Percentiles rank a stretch among this genome's conserved stretches.
Evolutionary conservation across 2,113 vertebrate genomes (phyloP).

Genomic region (Semnopithecus entellus): DNA sequence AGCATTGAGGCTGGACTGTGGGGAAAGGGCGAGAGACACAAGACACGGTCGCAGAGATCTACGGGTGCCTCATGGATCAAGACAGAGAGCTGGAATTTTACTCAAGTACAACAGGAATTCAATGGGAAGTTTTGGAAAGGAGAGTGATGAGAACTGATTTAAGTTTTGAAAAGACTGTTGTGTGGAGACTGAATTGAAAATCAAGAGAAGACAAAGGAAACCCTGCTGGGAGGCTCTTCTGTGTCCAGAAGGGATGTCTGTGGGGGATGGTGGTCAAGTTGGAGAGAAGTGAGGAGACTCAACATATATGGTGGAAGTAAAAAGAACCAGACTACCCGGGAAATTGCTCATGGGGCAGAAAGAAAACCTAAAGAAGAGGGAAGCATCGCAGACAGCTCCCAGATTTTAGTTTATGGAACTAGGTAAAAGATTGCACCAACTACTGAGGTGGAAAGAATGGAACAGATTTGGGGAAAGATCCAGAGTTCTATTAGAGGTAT

Average conservation of each 20-base stretch:
- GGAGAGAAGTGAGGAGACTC: background rate
- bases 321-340: background rate
- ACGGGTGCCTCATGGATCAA: background rate
- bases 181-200: background rate
- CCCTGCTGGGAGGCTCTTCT: rapidly evolving
- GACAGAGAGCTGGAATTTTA: background rate
- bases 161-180: background rate
- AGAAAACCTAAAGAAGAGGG: background rate
- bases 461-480: background rate
- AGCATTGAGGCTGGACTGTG: background rate
- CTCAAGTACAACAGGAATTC: background rate
- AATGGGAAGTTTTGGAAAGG: background rate
- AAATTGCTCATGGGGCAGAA: background rate
- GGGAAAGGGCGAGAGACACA: background rate
- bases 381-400: background rate
- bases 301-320: background rate
- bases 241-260: background rate
- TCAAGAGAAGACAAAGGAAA: background rate
- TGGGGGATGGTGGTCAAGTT: background rate
- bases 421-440: background rate
- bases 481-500: background rate
- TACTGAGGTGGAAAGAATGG: background rate
- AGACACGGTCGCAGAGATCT: background rate
- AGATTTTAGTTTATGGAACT: background rate
- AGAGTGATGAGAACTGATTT: background rate